Percentiles rank a stretch among this genome's conserved stretches.
Conservation (phyloP, 1,140 invertebrate species). For the Bombyx mori region ASM3026992v2 NC_085133.1:2783501-2784000, state of each 20-base stretch:
- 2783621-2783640: too few relatives aligned
- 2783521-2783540: too few relatives aligned
- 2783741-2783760: conserved; percentile 65
- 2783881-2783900: conserved; percentile 58
- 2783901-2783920: conserved; percentile 38
- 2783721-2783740: conserved; percentile 68
- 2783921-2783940: conserved; percentile 27
- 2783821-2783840: conserved; percentile 66
- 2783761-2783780: conserved; percentile 42
- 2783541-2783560: conserved; percentile 43
- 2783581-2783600: too few relatives aligned
- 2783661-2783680: conserved; percentile 14
- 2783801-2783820: conserved; percentile 24
- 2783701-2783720: conserved; percentile 37
- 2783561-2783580: conserved; percentile 9
- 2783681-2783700: conserved; percentile 12
- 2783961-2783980: too few relatives aligned
- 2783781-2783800: conserved; percentile 60
- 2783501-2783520: too few relatives aligned
- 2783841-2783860: conserved; percentile 64
- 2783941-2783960: too few relatives aligned
- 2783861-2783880: conserved; percentile 57
- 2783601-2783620: too few relatives aligned
- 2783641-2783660: conserved; percentile 24
- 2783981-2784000: too few relatives aligned